These are phyloP conservation scores for Chorisops tibialis DNA, from an alignment of 2,888 invertebrate genomes.

Conservation along the genomic window DNA sequence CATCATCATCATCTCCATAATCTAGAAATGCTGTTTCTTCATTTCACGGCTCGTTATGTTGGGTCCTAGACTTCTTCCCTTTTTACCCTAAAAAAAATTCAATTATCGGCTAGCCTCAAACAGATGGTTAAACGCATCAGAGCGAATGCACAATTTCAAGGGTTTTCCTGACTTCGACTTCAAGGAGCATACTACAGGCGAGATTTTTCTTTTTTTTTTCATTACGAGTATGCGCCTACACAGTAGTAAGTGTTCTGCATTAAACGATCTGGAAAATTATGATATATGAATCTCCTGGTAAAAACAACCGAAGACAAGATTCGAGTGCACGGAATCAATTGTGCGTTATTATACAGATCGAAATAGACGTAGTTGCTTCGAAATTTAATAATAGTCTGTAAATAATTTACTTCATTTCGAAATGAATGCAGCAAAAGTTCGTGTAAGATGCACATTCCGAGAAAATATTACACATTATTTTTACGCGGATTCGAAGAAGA, in stretches of 20 bases:
- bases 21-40: not conserved
- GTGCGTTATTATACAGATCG: slow-evolving; percentile 3
- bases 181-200: not conserved
- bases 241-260: slow-evolving; percentile 28
- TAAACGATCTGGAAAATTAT: slow-evolving; percentile 38
- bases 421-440: not conserved
- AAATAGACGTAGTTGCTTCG: slow-evolving; percentile 1
- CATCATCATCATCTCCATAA: not conserved
- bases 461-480: not conserved
- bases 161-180: not conserved
- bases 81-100: not conserved
- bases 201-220: not conserved
- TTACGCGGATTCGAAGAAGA: not conserved
- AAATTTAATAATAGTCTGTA: not conserved
- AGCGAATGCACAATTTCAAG: slow-evolving; percentile 25
- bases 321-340: slow-evolving; percentile 5
- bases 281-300: slow-evolving; percentile 33
- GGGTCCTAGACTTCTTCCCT: slow-evolving; percentile 1
- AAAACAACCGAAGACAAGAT: slow-evolving; percentile 14
- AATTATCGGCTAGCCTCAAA: slow-evolving; percentile 22
- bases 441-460: not conserved
- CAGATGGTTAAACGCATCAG: slow-evolving; percentile 24
- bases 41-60: slow-evolving; percentile 25
- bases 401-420: not conserved
- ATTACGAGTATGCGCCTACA: no score